Evolutionary conservation across 1,140 invertebrate species (phyloP).

Genomic region (Pogonomyrmex barbatus): DNA sequence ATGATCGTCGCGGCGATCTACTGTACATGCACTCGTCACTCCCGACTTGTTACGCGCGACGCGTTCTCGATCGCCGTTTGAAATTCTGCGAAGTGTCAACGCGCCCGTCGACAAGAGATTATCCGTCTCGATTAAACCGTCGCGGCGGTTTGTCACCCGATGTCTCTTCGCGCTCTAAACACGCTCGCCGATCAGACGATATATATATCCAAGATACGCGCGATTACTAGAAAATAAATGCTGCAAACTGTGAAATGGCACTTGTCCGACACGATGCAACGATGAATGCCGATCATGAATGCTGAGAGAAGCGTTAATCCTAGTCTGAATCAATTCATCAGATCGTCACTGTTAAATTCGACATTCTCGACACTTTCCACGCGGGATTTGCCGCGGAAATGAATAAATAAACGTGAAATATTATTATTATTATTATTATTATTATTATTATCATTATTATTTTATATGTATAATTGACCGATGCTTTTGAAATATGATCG

Average conservation of each 20-base stretch:
- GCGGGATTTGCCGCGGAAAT: background rate
- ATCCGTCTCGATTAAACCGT: slow-evolving; percentile 7
- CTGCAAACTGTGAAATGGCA: background rate
- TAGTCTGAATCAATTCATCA: background rate
- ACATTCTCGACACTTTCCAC: background rate
- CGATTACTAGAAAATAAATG: background rate
- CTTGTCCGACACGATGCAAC: background rate
- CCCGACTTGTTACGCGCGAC: slow-evolving; percentile 21
- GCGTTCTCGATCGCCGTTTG: background rate
- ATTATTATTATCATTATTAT: no score
- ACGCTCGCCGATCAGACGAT: background rate
- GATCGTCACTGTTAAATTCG: background rate
- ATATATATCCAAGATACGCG: background rate
- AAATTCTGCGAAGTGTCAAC: background rate
- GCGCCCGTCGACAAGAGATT: background rate
- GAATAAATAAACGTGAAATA: background rate
- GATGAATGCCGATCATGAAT: background rate
- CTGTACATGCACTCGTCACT: background rate
- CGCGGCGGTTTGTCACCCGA: background rate
- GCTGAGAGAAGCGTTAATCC: background rate
- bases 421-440: no score
- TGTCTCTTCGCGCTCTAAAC: background rate
- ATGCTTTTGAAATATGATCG: background rate
- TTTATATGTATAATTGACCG: background rate
- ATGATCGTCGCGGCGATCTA: background rate